Percentiles rank a stretch among this genome's conserved stretches.
Evolutionary conservation across 2,797 vertebrate genomes (phyloP).

Genomic region (Hippocampus kuda): DNA sequence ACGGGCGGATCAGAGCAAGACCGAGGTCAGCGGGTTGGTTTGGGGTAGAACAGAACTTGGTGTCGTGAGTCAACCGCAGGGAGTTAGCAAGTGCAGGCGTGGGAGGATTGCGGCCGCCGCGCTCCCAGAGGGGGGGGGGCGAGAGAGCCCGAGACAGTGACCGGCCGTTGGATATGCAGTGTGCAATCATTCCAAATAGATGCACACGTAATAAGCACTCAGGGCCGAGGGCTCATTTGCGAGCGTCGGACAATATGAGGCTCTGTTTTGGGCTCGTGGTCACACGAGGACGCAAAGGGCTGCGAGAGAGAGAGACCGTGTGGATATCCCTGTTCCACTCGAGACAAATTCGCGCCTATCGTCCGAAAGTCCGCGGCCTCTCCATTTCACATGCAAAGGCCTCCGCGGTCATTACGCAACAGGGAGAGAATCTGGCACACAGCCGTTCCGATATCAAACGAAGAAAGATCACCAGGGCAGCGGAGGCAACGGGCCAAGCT

Average conservation of each 20-base stretch:
- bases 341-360: background rate
- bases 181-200: constrained; percentile 68
- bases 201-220: constrained; percentile 60
- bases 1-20: constrained; percentile 47
- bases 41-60: constrained; percentile 48
- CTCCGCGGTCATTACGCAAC: constrained; percentile 36
- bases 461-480: constrained; percentile 34
- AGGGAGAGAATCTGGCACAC: constrained; percentile 16
- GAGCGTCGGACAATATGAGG: constrained; percentile 40
- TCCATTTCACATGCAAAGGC: constrained; percentile 17
- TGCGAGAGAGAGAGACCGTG: constrained; percentile 5
- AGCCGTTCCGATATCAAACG: constrained; percentile 21
- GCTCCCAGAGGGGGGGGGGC: constrained; percentile 15
- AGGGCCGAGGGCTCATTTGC: constrained; percentile 60
- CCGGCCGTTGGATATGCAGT: constrained; percentile 56
- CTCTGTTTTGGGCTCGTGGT: constrained; percentile 48
- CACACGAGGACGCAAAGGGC: constrained; percentile 18
- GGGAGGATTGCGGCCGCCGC: constrained; percentile 62
- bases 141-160: constrained; percentile 52
- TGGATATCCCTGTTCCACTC: background rate
- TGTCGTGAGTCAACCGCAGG: constrained; percentile 41
- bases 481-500: constrained; percentile 35
- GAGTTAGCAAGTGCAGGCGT: constrained; percentile 54
- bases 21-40: constrained; percentile 52
- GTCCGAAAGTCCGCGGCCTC: background rate